A percentile compares a stretch with the other conserved stretches of the same genome.
These are phyloP conservation scores for Hanleya hanleyi DNA, from an alignment of 2,888 invertebrate species.

Conservation along the genomic window DNA sequence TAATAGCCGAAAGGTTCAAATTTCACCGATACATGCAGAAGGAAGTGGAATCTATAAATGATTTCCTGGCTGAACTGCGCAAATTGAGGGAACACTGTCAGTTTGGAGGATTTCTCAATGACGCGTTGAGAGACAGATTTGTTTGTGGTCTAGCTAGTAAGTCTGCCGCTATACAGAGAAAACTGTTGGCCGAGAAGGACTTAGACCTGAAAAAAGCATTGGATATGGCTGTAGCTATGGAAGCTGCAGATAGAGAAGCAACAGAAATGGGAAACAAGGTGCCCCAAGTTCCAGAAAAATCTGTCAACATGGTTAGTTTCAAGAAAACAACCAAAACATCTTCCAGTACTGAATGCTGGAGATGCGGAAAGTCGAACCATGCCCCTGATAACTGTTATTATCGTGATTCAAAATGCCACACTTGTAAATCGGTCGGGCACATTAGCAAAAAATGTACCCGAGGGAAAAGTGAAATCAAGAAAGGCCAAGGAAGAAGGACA, in stretches of 20 bases:
- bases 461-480: neutral
- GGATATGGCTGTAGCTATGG: neutral
- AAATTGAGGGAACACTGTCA: neutral
- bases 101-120: neutral
- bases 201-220: neutral
- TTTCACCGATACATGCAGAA: too few relatives aligned
- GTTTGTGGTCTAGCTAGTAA: neutral
- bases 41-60: neutral
- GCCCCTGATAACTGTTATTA: neutral
- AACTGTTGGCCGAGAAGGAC: too few relatives aligned
- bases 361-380: neutral
- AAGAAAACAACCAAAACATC: neutral
- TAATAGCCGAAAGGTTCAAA: too few relatives aligned
- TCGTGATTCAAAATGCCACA: neutral
- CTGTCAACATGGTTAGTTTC: too few relatives aligned
- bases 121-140: constrained; percentile 2
- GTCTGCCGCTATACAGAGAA: neutral
- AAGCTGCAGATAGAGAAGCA: neutral
- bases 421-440: neutral
- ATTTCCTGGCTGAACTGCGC: neutral
- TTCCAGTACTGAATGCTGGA: neutral
- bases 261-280: neutral
- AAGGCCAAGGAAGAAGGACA: neutral
- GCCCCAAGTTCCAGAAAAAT: too few relatives aligned
- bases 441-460: neutral